Conservation (phyloP, 2,797 vertebrate species). For the Anas bahamensis region DNA sequence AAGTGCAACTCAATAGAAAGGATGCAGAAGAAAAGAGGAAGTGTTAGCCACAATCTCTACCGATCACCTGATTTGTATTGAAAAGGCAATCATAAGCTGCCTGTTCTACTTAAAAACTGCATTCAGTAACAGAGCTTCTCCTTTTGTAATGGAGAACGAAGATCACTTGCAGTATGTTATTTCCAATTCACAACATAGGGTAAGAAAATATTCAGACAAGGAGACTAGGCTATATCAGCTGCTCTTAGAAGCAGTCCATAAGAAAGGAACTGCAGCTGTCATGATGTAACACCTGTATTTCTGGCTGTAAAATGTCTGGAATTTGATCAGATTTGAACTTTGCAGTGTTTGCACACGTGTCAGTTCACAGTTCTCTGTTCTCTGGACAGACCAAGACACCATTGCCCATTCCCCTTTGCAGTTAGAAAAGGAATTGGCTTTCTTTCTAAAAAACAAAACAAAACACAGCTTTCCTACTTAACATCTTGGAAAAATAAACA, state of each 20-base stretch:
- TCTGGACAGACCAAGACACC: background rate
- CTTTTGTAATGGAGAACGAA: background rate
- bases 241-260: background rate
- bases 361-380: background rate
- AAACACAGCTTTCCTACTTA: background rate
- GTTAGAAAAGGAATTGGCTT: background rate
- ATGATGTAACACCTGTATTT: background rate
- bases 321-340: background rate
- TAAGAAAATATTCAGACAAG: background rate
- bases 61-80: background rate
- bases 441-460: background rate
- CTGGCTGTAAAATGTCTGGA: conserved; percentile 17
- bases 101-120: background rate
- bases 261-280: background rate
- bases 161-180: background rate
- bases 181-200: background rate
- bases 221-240: background rate
- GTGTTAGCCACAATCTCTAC: background rate
- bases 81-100: background rate
- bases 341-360: background rate
- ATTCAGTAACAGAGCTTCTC: background rate
- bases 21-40: background rate
- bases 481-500: background rate
- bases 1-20: background rate
- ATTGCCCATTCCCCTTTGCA: background rate